phyloP scores from a whole-genome alignment of 2,797 vertebrate species.

The Micromesistius poutassou region DNA sequence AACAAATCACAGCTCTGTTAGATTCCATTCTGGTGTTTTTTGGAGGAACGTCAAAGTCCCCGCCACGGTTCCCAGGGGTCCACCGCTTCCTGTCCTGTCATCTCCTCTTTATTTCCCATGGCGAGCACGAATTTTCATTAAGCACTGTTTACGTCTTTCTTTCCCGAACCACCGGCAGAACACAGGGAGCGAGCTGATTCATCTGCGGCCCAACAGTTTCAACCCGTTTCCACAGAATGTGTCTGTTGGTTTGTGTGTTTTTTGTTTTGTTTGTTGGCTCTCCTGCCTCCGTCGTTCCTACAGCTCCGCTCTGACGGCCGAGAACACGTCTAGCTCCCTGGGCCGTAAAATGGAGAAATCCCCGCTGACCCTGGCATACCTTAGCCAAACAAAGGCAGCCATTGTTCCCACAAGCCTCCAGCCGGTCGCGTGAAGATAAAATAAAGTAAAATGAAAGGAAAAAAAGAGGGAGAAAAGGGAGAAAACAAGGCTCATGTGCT shows the following conservation, averaged over 20 bases:
- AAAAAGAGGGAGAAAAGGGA: constrained; percentile 32
- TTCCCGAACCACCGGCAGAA: neutral
- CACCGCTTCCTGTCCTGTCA: neutral
- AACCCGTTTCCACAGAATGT: neutral
- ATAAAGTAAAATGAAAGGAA: constrained; percentile 47
- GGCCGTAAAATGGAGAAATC: constrained; percentile 56
- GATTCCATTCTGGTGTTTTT: neutral
- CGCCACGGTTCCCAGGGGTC: neutral
- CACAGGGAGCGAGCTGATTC: neutral
- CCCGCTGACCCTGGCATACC: constrained; percentile 63
- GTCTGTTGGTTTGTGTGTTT: neutral
- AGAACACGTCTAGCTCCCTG: neutral
- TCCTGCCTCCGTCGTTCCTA: constrained; percentile 29
- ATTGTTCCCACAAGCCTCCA: constrained; percentile 60
- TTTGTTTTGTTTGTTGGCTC: constrained; percentile 35
- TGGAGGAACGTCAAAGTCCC: neutral
- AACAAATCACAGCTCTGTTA: neutral
- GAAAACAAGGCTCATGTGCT: constrained; percentile 33
- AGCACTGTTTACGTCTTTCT: neutral
- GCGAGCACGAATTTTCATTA: neutral
- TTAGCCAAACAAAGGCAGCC: constrained; percentile 58
- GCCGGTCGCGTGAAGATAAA: constrained; percentile 40
- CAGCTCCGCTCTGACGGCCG: neutral
- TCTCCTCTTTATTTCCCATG: neutral
- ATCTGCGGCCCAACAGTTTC: neutral